Percentiles rank a stretch among this genome's conserved stretches.
Evolutionary conservation across 2,888 invertebrate genomes (phyloP).

Genomic region (Trachelus troglodyta): DNA sequence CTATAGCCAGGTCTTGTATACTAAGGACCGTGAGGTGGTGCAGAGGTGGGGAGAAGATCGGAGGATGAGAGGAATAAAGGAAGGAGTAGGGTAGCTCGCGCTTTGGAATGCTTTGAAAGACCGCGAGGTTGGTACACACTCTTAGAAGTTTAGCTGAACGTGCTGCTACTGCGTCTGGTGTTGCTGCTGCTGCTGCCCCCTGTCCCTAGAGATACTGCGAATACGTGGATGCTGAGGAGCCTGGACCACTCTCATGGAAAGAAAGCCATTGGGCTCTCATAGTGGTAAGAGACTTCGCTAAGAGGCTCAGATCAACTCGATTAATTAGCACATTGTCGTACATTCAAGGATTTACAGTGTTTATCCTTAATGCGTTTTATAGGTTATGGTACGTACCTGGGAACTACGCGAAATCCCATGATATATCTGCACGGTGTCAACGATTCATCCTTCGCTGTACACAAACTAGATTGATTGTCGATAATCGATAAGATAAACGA

Average conservation of each 20-base stretch:
- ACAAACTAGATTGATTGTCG: neutral
- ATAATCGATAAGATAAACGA: neutral
- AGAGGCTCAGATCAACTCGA: conserved; percentile 50
- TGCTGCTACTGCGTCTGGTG: conserved; percentile 37
- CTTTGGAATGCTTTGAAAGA: conserved; percentile 66
- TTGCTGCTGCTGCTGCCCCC: neutral
- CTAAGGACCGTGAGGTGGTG: conserved; percentile 17
- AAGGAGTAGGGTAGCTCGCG: conserved; percentile 53
- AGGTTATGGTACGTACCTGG: neutral
- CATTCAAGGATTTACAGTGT: conserved; percentile 15
- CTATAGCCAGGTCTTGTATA: neutral
- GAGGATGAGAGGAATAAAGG: conserved; percentile 37
- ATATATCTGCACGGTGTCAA: neutral
- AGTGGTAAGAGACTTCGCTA: conserved; percentile 27
- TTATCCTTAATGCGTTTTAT: neutral
- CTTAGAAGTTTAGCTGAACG: conserved; percentile 47
- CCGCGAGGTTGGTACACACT: conserved; percentile 52
- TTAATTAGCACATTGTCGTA: conserved; percentile 66
- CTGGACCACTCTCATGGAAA: conserved; percentile 20
- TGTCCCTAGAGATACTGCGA: conserved; percentile 16
- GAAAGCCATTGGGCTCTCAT: conserved; percentile 5
- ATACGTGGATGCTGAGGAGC: conserved; percentile 52
- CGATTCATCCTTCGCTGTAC: neutral
- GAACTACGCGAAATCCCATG: neutral
- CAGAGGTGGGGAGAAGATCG: conserved; percentile 25